Percentiles rank a stretch among this genome's conserved stretches.
Conservation (phyloP, 2,113 vertebrate species). For the Hemicordylus capensis region DNA sequence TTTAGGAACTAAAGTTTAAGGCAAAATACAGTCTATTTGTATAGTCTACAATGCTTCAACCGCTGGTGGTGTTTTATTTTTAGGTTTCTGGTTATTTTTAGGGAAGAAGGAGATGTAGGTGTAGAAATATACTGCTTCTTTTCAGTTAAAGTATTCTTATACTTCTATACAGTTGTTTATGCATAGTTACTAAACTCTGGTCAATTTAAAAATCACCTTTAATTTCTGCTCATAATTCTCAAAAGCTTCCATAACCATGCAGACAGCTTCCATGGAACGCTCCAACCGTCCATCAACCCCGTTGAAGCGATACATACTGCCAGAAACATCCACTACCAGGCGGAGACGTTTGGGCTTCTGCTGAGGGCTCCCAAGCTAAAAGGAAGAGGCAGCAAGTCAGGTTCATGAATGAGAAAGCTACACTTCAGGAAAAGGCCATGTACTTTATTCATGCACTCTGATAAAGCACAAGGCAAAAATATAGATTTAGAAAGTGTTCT, state of each 20-base stretch:
- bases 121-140: background rate
- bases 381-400: background rate
- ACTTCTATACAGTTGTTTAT: background rate
- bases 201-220: slow-evolving; percentile 81
- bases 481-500: background rate
- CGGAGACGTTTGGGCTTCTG: slow-evolving; percentile 92
- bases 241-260: slow-evolving; percentile 98
- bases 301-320: slow-evolving; percentile 98
- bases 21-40: background rate
- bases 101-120: slow-evolving; percentile 31
- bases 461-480: background rate
- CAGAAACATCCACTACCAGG: slow-evolving; percentile 90
- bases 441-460: too few relatives aligned
- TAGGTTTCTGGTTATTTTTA: slow-evolving; percentile 49
- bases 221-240: slow-evolving; percentile 95
- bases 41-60: background rate
- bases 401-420: background rate
- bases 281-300: slow-evolving; percentile 92
- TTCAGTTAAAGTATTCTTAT: slow-evolving; percentile 17
- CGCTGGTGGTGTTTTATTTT: slow-evolving; percentile 23
- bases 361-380: slow-evolving; percentile 88
- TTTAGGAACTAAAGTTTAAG: background rate
- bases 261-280: slow-evolving; percentile 95
- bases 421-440: background rate
- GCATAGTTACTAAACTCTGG: background rate